Percentiles rank a stretch among this genome's conserved stretches.
Evolutionary conservation across 2,888 invertebrate genomes (phyloP).

Genomic region (Euproctis similis): DNA sequence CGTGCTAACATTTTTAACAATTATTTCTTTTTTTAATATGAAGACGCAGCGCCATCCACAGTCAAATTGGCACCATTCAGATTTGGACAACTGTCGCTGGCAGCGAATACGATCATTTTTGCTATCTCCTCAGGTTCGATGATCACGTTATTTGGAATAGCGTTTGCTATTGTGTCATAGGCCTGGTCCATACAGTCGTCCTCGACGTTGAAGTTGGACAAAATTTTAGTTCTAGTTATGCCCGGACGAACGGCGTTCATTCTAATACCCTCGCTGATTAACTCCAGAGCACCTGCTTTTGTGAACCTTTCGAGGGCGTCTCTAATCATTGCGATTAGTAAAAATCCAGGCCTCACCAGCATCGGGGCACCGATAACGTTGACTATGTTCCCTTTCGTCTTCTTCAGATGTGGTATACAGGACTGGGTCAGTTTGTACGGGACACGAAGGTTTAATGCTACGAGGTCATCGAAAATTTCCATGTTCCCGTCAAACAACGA

Average conservation of each 20-base stretch:
- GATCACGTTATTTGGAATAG: slow-evolving; percentile 37
- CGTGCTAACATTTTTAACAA: no score
- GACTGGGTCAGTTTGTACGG: slow-evolving; percentile 46
- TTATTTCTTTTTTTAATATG: slow-evolving; percentile 21
- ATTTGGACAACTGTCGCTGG: slow-evolving; percentile 40
- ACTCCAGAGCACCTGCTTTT: slow-evolving; percentile 39
- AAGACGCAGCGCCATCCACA: slow-evolving; percentile 39
- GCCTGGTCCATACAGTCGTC: slow-evolving; percentile 33
- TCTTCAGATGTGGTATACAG: slow-evolving; percentile 38
- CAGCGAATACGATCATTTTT: slow-evolving; percentile 41
- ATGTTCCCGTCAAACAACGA: slow-evolving; percentile 43
- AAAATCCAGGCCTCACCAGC: slow-evolving; percentile 40
- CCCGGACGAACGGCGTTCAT: slow-evolving; percentile 55
- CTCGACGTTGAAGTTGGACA: slow-evolving; percentile 41
- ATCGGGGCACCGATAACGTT: slow-evolving; percentile 41
- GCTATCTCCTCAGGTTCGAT: slow-evolving; percentile 51
- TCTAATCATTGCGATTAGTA: slow-evolving; percentile 38
- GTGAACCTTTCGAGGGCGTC: slow-evolving; percentile 48
- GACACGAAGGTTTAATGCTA: slow-evolving; percentile 43
- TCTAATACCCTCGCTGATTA: slow-evolving; percentile 43
- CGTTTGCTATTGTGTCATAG: slow-evolving; percentile 32
- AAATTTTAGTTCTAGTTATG: slow-evolving; percentile 42
- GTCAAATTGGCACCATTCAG: slow-evolving; percentile 38
- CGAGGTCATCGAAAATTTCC: slow-evolving; percentile 44
- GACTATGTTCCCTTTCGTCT: slow-evolving; percentile 45